Evolutionary conservation across 2,113 vertebrate species (phyloP).

Genomic region (Pygoscelis antarcticus): DNA sequence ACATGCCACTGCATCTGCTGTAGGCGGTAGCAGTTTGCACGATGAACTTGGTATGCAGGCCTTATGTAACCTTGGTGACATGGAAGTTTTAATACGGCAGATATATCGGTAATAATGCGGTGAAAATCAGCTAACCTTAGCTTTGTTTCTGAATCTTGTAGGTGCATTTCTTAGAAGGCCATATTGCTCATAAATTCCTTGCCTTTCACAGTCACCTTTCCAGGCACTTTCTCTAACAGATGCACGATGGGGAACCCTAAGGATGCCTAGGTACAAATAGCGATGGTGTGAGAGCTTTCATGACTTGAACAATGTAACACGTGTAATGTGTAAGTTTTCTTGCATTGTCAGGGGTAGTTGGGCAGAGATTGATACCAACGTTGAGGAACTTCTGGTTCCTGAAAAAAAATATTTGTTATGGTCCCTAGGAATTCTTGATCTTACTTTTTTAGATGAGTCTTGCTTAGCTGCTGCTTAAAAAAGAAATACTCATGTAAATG

Average conservation of each 20-base stretch:
- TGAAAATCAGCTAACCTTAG: conserved; percentile 23
- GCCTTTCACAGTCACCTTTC: neutral
- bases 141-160: conserved; percentile 23
- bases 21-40: conserved; percentile 93
- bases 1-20: conserved; percentile 93
- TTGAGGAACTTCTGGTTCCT: neutral
- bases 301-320: neutral
- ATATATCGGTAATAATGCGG: conserved; percentile 42
- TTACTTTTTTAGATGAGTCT: neutral
- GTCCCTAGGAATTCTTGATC: neutral
- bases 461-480: neutral
- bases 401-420: neutral
- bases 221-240: neutral
- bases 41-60: conserved; percentile 94
- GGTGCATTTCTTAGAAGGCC: neutral
- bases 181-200: neutral
- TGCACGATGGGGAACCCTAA: neutral
- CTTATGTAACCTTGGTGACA: conserved; percentile 78
- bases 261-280: neutral
- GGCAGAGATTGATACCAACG: neutral
- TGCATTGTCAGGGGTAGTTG: neutral
- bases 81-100: conserved; percentile 59
- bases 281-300: neutral
- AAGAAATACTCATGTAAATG: neutral
- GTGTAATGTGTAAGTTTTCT: neutral